phyloP scores from a whole-genome alignment of 2,113 vertebrate species.

The Syrrhaptes paradoxus region DNA sequence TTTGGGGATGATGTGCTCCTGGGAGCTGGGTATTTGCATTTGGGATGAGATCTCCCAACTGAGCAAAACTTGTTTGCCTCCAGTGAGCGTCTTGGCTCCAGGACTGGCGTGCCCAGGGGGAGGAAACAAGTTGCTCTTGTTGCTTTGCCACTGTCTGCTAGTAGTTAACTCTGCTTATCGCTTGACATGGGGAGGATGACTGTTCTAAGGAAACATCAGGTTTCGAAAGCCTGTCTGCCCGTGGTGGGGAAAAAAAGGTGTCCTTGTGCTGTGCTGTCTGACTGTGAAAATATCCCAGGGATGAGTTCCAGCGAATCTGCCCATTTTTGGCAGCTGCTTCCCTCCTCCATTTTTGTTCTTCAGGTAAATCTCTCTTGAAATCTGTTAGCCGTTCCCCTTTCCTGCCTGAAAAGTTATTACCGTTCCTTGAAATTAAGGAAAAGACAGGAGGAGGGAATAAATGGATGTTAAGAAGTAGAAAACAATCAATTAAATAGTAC shows the following conservation, averaged over 20 bases:
- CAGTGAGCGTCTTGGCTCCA: not conserved
- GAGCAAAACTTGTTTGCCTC: not conserved
- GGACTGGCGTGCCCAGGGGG: not conserved
- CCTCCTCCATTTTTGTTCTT: slow-evolving; percentile 55
- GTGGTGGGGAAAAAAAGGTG: not conserved
- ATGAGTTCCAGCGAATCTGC: slow-evolving; percentile 15
- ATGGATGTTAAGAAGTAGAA: slow-evolving; percentile 79
- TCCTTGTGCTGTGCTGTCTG: not conserved
- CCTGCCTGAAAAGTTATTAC: slow-evolving; percentile 61
- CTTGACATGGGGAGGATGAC: not conserved
- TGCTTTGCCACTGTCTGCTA: not conserved
- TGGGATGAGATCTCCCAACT: slow-evolving; percentile 4
- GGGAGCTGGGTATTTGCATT: slow-evolving; percentile 9
- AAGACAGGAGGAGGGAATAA: slow-evolving; percentile 66
- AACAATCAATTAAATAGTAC: slow-evolving; percentile 81
- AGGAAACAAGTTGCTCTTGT: not conserved
- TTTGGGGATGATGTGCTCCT: not conserved
- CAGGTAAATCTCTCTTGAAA: slow-evolving; percentile 63
- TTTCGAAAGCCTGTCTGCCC: not conserved
- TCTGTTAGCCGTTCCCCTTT: not conserved
- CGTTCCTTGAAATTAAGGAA: slow-evolving; percentile 67
- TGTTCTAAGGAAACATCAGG: not conserved
- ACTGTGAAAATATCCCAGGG: slow-evolving; percentile 13
- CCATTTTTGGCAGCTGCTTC: slow-evolving; percentile 52
- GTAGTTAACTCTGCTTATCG: not conserved